phyloP scores from a whole-genome alignment of 2,113 vertebrate genomes.

The Chaetops frenatus region DNA sequence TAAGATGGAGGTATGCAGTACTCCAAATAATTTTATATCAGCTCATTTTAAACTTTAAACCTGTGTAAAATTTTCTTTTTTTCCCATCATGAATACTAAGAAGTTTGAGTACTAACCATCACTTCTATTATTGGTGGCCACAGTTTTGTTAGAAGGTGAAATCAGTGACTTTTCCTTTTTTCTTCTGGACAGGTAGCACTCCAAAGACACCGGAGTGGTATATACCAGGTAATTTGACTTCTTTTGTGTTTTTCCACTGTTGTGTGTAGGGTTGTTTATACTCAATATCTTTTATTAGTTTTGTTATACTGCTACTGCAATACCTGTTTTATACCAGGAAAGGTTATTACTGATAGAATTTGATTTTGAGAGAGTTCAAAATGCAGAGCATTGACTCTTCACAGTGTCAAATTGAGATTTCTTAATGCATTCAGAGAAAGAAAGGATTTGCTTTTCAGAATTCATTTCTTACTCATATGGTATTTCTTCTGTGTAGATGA shows the following conservation, averaged over 20 bases:
- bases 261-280: not conserved
- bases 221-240: constrained; percentile 81
- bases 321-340: not conserved
- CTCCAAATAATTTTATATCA: not conserved
- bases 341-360: not conserved
- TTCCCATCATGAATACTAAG: not conserved
- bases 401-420: not conserved
- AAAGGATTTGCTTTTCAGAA: not conserved
- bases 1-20: not conserved
- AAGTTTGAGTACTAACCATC: not conserved
- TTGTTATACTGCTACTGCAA: not conserved
- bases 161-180: not conserved
- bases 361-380: not conserved
- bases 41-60: not conserved
- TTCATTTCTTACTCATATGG: not conserved
- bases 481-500: constrained; percentile 59
- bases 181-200: constrained; percentile 71
- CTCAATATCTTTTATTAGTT: not conserved
- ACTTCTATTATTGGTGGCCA: not conserved
- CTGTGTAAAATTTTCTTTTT: not conserved
- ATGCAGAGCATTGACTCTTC: not conserved
- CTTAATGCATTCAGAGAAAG: not conserved
- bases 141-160: not conserved
- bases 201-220: constrained; percentile 87
- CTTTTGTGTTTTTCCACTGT: not conserved